Percentiles rank a stretch among this genome's conserved stretches.
Evolutionary conservation across 1,140 invertebrate species (phyloP).

Genomic region (Euura saliciscinereae): DNA sequence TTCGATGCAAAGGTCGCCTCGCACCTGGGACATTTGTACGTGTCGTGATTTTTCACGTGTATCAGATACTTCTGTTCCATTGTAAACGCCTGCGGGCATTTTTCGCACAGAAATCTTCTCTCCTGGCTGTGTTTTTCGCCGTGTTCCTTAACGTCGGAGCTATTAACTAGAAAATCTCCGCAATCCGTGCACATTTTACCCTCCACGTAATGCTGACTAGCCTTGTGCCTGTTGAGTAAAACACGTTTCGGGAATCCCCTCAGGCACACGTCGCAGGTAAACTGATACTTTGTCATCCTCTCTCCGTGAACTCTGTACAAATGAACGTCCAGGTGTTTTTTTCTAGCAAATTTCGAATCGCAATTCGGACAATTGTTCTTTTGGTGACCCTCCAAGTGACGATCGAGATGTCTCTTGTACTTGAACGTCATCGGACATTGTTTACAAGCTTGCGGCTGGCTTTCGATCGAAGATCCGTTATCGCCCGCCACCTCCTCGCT

Average conservation of each 20-base stretch:
- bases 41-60: constrained; percentile 52
- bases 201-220: constrained; percentile 43
- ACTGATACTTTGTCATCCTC: constrained; percentile 40
- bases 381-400: constrained; percentile 52
- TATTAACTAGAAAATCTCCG: constrained; percentile 40
- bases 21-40: constrained; percentile 49
- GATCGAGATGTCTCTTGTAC: constrained; percentile 48
- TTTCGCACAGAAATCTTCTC: constrained; percentile 46
- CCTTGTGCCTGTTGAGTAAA: constrained; percentile 46
- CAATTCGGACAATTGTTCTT: constrained; percentile 53
- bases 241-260: constrained; percentile 48
- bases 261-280: constrained; percentile 40
- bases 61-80: constrained; percentile 49
- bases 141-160: constrained; percentile 41
- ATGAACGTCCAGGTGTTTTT: constrained; percentile 50
- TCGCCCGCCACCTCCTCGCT: constrained; percentile 6
- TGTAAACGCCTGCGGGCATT: constrained; percentile 47
- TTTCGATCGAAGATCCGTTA: constrained; percentile 13
- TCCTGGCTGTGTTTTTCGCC: constrained; percentile 40
- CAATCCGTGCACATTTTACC: constrained; percentile 50
- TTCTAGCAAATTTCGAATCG: constrained; percentile 47
- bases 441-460: constrained; percentile 30
- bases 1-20: constrained; percentile 49
- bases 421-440: constrained; percentile 49
- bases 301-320: constrained; percentile 46